These are phyloP conservation scores for Ectropis crepuscularia DNA, from an alignment of 2,888 invertebrate species.

Conservation along the genomic window DNA sequence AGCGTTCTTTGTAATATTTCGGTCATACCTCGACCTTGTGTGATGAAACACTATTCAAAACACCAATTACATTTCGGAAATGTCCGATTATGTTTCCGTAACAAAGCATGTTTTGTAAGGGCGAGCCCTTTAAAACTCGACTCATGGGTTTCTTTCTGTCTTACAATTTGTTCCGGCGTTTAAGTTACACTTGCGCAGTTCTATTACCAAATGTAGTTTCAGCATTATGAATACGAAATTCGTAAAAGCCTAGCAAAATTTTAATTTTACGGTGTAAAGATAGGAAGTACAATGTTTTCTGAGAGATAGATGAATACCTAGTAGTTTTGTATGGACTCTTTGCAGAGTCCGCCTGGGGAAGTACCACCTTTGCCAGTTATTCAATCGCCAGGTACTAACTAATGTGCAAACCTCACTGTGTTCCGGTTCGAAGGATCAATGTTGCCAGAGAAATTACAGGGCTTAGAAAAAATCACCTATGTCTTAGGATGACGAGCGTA, in stretches of 20 bases:
- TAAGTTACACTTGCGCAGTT: conserved; percentile 15
- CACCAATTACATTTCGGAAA: conserved; percentile 13
- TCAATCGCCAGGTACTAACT: too few species aligned
- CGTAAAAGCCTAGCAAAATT: conserved; percentile 11
- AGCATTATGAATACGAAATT: conserved; percentile 13
- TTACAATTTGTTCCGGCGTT: conserved; percentile 23
- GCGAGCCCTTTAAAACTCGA: conserved; percentile 11
- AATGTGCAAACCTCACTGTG: too few species aligned
- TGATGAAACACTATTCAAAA: conserved; percentile 9
- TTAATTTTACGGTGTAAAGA: neutral
- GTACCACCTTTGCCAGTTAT: too few species aligned
- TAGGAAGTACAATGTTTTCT: neutral
- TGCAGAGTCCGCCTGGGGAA: too few species aligned
- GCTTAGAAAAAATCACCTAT: too few species aligned
- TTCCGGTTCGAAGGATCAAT: too few species aligned
- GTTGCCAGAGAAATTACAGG: too few species aligned
- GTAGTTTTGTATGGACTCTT: too few species aligned
- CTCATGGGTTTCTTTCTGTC: conserved; percentile 12
- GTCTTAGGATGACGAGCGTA: too few species aligned
- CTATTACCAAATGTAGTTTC: conserved; percentile 21
- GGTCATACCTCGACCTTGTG: neutral
- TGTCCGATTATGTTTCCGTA: conserved; percentile 13
- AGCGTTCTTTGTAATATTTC: conserved; percentile 3
- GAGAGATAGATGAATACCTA: conserved; percentile 2
- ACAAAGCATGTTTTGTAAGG: conserved; percentile 14